Base-by-base conservation (phyloP, 2,888 invertebrate species). In the Athetis lepigone region DNA sequence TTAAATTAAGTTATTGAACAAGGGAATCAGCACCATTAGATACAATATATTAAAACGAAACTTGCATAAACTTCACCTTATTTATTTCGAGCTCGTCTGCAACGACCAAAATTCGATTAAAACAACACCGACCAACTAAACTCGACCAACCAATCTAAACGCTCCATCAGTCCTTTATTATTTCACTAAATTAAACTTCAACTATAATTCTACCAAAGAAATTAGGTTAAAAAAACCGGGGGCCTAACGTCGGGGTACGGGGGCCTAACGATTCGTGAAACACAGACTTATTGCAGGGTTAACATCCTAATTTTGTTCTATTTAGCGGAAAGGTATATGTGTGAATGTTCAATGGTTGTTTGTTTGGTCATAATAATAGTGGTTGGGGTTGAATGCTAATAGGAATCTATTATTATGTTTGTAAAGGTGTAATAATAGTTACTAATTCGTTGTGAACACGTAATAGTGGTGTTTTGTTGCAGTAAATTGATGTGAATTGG, bases 251-350 rank as follows among this genome's bases (percentile, higher is more conserved):
- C n/a, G n/a, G 68, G 75, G 61, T n/a, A n/a, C 77, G 59, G 58
- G 27, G 62, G 75, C 47, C 51, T 73, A 84, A 83, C 82, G 84
- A 80, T 68, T 74, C 84, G 84, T 77, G 79, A 83, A 80, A 84
- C 80, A 65, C 70, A 79, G 79, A 84, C 80, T 81, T 84, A 85
- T 82, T 71, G 77, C 51, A 56, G 74, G 83, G 77, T 77, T 81
- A 81, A 83, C 79, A 76, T 80, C 80, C 77, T 80, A 83, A 86
- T 84, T 77, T 79, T 70, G 78, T 72, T 83, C 75, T 81, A 87
- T 87, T 77, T 80, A 82, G 73, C 71, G 84, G 81, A 85, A 86
- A 70, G 63, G 52, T 61, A 45, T 75, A 79, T 77, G 73, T 66
- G 75, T 60, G 81, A 51, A 42, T 45, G 46, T 64, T 29, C 16